Conservation (phyloP, 2,113 vertebrate genomes). For the Regulus satrapa region DNA sequence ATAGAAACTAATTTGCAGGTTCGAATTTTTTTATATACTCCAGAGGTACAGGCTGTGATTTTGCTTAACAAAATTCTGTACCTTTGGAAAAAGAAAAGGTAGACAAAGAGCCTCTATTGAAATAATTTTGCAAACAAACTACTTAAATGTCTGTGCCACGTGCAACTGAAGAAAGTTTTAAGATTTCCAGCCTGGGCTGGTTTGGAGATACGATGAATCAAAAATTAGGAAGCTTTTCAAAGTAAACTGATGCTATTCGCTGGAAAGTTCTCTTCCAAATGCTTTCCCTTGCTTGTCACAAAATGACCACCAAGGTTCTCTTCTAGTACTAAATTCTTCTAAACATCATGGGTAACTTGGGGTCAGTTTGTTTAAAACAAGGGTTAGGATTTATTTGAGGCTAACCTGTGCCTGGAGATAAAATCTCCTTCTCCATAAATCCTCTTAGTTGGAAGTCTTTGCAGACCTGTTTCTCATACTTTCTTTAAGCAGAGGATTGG, state of each 20-base stretch:
- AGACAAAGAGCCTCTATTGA: neutral
- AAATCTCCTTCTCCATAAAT: neutral
- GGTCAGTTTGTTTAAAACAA: constrained; percentile 15
- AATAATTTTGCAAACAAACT: neutral
- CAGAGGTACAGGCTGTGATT: neutral
- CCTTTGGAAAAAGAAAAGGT: neutral
- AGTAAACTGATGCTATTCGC: neutral
- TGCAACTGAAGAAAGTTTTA: neutral
- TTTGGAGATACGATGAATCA: neutral
- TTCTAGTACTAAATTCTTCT: neutral
- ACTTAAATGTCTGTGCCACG: neutral
- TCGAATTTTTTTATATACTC: neutral
- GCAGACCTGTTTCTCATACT: neutral
- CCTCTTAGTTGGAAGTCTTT: neutral
- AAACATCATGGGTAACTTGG: neutral
- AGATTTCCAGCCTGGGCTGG: neutral
- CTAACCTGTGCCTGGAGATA: constrained; percentile 4
- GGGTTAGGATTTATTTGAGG: neutral
- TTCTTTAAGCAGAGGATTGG: neutral
- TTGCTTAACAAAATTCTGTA: neutral
- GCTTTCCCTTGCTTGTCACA: neutral
- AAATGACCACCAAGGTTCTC: neutral
- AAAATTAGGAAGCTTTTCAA: neutral
- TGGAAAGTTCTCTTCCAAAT: neutral
- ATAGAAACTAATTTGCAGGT: neutral